Evolutionary conservation across 2,113 vertebrate genomes (phyloP), one percentile per base, ranked within the genome.

Genomic region (Calyptommatus sinebrachiatus): DNA sequence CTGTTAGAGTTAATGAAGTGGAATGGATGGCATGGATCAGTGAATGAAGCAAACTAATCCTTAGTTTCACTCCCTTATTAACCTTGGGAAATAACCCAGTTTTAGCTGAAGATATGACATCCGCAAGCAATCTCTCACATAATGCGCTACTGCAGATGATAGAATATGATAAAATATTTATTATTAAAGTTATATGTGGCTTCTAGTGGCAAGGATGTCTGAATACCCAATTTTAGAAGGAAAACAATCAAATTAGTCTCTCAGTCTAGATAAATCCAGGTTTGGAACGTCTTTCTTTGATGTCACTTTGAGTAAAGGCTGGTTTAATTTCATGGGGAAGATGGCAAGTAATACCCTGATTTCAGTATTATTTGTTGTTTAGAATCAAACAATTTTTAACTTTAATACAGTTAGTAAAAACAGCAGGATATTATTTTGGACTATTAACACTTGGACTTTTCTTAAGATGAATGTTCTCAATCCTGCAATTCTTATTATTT

Each of bases 1-100:
- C 45, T 71, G 35, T 46, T 76, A 76, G 45, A 76, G 63, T 82
- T 71, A 71, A 71, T 82, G 60, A 82, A 82, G 60, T 68, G 71
- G 31, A 73, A 73, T 80, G 61, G 14, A 48, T 76, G 73, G 41
- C 35, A 82, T 63, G 73, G 62, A 78, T 78, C 67, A 70, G 67
- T 73, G 71, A 76, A 62, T 74, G 46, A 73, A 67, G 46, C 78
- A 80, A 72, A 75, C 72, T 61, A 73, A 80, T 74, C 63, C 26
- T 80, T 66, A 48, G 20, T 73, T 80, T 48, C 31, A 50, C 60
- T 29, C 66, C 18, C 16, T 76, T 41, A 50, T 62, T 71, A 76
- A 73, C 45, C 68, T 76, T 65, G 57, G n/a, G 45, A 72, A 61
- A 76, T 48, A 81, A 70, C 53, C 46, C 46, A 74, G 28, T 70